Evolutionary conservation across 2,113 vertebrate genomes (phyloP).

Genomic region (Zeus faber): DNA sequence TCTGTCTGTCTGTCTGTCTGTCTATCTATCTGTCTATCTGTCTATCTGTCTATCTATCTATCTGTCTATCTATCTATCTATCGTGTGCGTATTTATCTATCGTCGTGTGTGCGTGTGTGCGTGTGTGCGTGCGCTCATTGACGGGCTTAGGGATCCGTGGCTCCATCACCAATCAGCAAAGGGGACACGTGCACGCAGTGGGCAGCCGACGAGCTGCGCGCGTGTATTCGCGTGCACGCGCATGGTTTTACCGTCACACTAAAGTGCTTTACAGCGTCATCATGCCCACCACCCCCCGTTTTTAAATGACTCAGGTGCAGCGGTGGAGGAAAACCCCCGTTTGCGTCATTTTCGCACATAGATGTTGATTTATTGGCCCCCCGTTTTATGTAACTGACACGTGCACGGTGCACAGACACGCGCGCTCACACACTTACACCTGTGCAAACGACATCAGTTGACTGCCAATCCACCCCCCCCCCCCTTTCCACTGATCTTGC

Average conservation of each 20-base stretch:
- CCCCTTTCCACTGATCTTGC: conserved; percentile 73
- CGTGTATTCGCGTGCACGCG: neutral
- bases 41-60: neutral
- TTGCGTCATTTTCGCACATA: conserved; percentile 67
- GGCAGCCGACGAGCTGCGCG: no score
- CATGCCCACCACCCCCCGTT: conserved; percentile 19
- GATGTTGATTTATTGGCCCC: conserved; percentile 66
- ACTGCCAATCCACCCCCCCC: conserved; percentile 65
- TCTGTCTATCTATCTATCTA: neutral
- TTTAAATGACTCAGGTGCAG: conserved; percentile 62
- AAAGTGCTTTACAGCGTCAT: conserved; percentile 53
- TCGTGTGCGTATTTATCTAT: neutral
- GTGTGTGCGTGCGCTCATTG: conserved; percentile 1
- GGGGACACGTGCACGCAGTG: no score
- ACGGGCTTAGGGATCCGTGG: no score
- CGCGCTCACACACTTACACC: conserved; percentile 54
- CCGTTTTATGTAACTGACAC: conserved; percentile 61
- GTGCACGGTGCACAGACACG: conserved; percentile 12
- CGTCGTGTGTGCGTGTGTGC: conserved; percentile 10
- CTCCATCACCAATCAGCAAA: no score
- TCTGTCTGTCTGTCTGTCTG: neutral
- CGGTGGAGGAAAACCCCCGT: conserved; percentile 63
- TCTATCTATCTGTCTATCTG: neutral
- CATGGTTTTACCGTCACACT: no score
- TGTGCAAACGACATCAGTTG: conserved; percentile 75